phyloP scores from a whole-genome alignment of 2,797 vertebrate genomes.

The Pagetopsis macropterus region DNA sequence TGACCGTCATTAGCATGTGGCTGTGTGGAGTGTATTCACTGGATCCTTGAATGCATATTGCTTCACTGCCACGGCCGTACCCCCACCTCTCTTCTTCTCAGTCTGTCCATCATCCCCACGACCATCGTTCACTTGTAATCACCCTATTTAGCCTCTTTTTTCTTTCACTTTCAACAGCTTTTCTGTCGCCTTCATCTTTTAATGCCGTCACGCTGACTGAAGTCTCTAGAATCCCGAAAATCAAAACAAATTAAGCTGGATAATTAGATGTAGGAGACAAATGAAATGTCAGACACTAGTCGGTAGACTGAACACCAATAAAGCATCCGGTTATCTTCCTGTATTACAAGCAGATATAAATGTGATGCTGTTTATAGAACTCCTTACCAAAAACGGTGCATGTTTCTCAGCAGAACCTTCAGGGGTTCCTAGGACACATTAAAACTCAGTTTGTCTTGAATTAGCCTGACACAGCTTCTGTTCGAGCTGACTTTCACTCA shows the following conservation, averaged over 20 bases:
- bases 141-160: conserved; percentile 67
- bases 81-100: conserved; percentile 53
- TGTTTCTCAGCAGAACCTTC: not conserved
- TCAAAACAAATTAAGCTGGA: conserved; percentile 73
- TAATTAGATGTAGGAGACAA: conserved; percentile 67
- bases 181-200: conserved; percentile 71
- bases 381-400: not conserved
- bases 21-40: conserved; percentile 77
- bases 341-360: conserved; percentile 26
- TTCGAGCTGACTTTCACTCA: conserved; percentile 43
- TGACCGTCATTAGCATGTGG: conserved; percentile 83
- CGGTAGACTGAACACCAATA: conserved; percentile 28
- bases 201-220: conserved; percentile 59
- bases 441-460: conserved; percentile 31
- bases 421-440: conserved; percentile 8
- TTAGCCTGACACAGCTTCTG: conserved; percentile 30
- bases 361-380: conserved; percentile 20
- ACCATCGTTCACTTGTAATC: conserved; percentile 76
- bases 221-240: conserved; percentile 53
- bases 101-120: conserved; percentile 71
- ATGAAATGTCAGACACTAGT: conserved; percentile 49
- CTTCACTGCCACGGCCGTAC: conserved; percentile 53
- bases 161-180: conserved; percentile 64
- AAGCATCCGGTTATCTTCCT: conserved; percentile 35
- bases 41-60: conserved; percentile 76